Evolutionary conservation across 2,888 invertebrate species (phyloP), one percentile per base, ranked within the genome.

Genomic region (Xanthia icteritia): DNA sequence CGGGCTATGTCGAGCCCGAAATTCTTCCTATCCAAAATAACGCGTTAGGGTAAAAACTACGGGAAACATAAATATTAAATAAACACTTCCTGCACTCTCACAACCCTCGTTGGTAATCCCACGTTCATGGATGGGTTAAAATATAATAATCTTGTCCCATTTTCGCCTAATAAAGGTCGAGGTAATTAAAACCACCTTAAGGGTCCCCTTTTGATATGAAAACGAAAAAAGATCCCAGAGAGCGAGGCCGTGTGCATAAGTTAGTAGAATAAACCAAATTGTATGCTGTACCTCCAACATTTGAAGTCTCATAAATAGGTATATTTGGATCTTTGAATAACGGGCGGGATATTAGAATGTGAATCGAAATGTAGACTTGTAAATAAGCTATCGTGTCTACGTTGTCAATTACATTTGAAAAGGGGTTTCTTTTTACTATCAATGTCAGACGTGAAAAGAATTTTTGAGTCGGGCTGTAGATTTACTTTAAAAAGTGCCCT

Each of bases 331-430:
- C 39, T 76, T 82, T 73, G 76, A 82, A 81, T 76, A 85, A 61
- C 60, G 60, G 60, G 66, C 39, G 67, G 67, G 20, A 68, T 84
- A 86, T 86, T 77, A 73, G 72, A 82, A 79, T 79, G 61, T 79
- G 60, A 79, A 81, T 87, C 72, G 81, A 87, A 78, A 79, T 76
- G 67, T 79, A 79, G 83, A 88, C 75, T 87, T 86, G 64, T 83
- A 87, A 88, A 89, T 87, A 85, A 86, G 83, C 76, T 82, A 75
- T 83, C 88, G 66, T 81, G 68, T 85, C 81, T 78, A 66, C 76
- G 65, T 85, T 87, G 86, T 88, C 88, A 89, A 89, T 88, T 87
- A 88, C 84, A 64, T 86, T 87, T 85, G 80, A 87, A 84, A 89
- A 86, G 80, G 89, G 88, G 82, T 87, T 89, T 84, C 82, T 87